Conservation (phyloP, 2,888 invertebrate genomes). For the Xestia c-nigrum region DNA sequence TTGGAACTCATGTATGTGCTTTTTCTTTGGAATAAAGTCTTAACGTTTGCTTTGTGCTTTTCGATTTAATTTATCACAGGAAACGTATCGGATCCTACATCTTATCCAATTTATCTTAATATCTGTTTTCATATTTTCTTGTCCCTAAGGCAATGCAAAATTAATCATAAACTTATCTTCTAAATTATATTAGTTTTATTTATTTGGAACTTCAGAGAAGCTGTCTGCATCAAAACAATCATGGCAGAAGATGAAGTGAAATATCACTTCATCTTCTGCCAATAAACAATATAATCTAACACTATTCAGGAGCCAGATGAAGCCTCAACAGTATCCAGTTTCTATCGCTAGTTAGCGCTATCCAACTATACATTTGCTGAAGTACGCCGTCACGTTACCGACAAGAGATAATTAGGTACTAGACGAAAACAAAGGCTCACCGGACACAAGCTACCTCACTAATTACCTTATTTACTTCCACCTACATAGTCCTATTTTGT, state of each 20-base stretch:
- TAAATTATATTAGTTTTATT: background rate
- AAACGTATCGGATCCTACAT: too few species aligned
- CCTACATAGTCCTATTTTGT: slow-evolving; percentile 67
- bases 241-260: too few species aligned
- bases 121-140: background rate
- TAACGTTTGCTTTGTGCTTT: background rate
- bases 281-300: slow-evolving; percentile 21
- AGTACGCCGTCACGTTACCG: slow-evolving; percentile 55
- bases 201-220: background rate
- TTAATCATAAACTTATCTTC: background rate
- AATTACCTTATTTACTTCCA: slow-evolving; percentile 77
- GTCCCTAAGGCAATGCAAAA: background rate
- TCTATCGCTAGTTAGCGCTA: slow-evolving; percentile 34
- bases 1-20: background rate
- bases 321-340: slow-evolving; percentile 28
- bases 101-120: background rate
- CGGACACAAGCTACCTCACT: slow-evolving; percentile 64
- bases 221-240: slow-evolving; percentile 1
- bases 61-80: too few species aligned
- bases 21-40: background rate
- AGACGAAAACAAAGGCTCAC: slow-evolving; percentile 57
- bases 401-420: slow-evolving; percentile 54
- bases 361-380: slow-evolving; percentile 43
- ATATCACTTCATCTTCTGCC: background rate
- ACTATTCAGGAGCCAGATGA: slow-evolving; percentile 6